A percentile compares a stretch with the other conserved stretches of the same genome.
These are phyloP conservation scores for Chionoecetes opilio DNA, from an alignment of 1,140 invertebrate species.

Conservation along the genomic window DNA sequence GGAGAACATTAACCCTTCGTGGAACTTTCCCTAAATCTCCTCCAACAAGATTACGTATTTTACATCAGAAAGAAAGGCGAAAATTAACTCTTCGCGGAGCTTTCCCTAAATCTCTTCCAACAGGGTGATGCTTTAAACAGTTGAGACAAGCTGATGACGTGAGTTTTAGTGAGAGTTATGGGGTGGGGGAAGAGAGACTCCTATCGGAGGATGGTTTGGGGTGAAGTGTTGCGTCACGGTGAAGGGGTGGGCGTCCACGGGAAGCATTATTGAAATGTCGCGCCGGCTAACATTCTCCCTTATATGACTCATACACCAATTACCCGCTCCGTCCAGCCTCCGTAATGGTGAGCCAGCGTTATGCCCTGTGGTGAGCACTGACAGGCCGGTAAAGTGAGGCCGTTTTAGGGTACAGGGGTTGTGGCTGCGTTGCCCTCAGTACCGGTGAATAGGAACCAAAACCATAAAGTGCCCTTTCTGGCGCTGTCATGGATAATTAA, in stretches of 20 bases:
- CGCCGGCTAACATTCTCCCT: conserved; percentile 5
- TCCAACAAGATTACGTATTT: not conserved
- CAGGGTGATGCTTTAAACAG: not conserved
- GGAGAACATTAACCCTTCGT: not conserved
- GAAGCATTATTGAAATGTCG: not conserved
- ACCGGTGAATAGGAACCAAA: too few relatives aligned
- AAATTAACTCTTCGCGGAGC: not conserved
- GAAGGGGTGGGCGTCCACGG: not conserved
- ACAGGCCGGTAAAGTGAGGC: not conserved
- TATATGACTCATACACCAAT: not conserved
- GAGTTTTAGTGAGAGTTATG: not conserved
- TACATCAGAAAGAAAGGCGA: not conserved
- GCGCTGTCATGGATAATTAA: too few relatives aligned
- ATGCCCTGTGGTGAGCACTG: not conserved
- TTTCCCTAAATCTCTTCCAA: not conserved
- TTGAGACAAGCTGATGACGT: not conserved
- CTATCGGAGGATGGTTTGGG: not conserved
- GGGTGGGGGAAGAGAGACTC: not conserved
- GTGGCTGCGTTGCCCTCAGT: not conserved
- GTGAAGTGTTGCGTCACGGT: not conserved
- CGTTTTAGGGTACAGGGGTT: not conserved
- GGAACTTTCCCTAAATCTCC: not conserved
- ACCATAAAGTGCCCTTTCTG: too few relatives aligned
- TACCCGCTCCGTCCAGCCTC: not conserved
- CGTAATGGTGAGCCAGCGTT: not conserved